Conservation (phyloP, 1,140 invertebrate genomes). For the Lutraria rhynchaena region DNA sequence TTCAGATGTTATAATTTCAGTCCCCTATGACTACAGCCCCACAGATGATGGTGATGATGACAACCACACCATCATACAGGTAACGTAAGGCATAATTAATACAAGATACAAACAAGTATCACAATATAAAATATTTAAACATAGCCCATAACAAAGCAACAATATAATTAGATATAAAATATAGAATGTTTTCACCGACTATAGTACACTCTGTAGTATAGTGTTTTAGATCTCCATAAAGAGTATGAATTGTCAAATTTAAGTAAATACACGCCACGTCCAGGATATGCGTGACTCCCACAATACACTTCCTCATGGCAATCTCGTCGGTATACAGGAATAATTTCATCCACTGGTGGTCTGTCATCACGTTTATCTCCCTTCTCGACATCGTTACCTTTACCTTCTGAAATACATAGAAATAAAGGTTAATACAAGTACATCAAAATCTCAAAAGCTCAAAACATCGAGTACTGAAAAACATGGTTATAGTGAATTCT, state of each 20-base stretch:
- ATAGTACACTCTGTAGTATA: slow-evolving; percentile 99
- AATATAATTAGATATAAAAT: neutral
- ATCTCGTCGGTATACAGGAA: slow-evolving; percentile 97
- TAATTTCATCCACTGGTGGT: slow-evolving; percentile 89
- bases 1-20: too few relatives aligned
- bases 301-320: slow-evolving; percentile 98
- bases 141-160: too few relatives aligned
- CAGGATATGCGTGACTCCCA: slow-evolving; percentile 98
- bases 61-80: too few relatives aligned
- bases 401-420: slow-evolving; percentile 60
- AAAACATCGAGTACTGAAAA: too few relatives aligned
- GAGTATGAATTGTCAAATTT: slow-evolving; percentile 99
- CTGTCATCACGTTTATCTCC: slow-evolving; percentile 78
- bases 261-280: slow-evolving; percentile 95
- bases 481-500: too few relatives aligned
- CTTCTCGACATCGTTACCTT: slow-evolving; percentile 76
- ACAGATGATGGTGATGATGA: too few relatives aligned
- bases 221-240: slow-evolving; percentile 98
- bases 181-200: slow-evolving; percentile 83
- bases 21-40: too few relatives aligned
- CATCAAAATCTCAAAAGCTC: too few relatives aligned
- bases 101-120: too few relatives aligned
- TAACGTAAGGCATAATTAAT: too few relatives aligned
- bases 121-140: too few relatives aligned
- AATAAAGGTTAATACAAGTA: neutral